These are phyloP conservation scores for Mythimna albipuncta DNA, from an alignment of 2,888 invertebrate genomes.

Conservation along the genomic window DNA sequence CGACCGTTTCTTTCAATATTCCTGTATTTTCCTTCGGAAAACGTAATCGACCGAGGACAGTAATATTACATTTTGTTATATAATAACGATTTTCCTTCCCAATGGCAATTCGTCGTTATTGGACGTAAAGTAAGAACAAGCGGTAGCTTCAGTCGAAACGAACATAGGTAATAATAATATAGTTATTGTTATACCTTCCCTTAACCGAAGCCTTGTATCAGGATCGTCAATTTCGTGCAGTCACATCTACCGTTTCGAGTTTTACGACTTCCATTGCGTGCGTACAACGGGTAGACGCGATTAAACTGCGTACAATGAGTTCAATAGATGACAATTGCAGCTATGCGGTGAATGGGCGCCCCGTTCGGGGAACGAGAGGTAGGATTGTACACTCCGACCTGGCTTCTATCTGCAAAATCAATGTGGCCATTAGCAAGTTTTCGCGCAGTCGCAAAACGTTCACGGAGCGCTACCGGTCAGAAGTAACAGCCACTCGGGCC, in stretches of 20 bases:
- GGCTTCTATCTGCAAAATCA: slow-evolving; percentile 91
- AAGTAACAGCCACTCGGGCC: slow-evolving; percentile 73
- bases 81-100: slow-evolving; percentile 84
- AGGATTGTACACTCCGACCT: slow-evolving; percentile 88
- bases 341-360: slow-evolving; percentile 67
- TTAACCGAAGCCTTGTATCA: slow-evolving; percentile 74
- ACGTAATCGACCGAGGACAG: slow-evolving; percentile 80
- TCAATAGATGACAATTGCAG: slow-evolving; percentile 70
- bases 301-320: slow-evolving; percentile 57
- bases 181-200: slow-evolving; percentile 86
- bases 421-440: slow-evolving; percentile 90
- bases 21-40: slow-evolving; percentile 79
- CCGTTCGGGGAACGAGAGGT: slow-evolving; percentile 78
- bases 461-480: slow-evolving; percentile 83
- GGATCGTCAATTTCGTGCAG: slow-evolving; percentile 58
- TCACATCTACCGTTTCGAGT: slow-evolving; percentile 59
- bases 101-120: slow-evolving; percentile 85
- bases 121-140: slow-evolving; percentile 83
- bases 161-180: slow-evolving; percentile 85
- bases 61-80: slow-evolving; percentile 82
- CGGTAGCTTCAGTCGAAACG: slow-evolving; percentile 81
- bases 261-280: slow-evolving; percentile 75
- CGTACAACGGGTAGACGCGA: slow-evolving; percentile 53
- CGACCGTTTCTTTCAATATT: slow-evolving; percentile 79
- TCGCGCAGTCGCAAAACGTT: slow-evolving; percentile 89